phyloP scores from a whole-genome alignment of 2,888 invertebrate genomes.

The Stenodera caucasica region DNA sequence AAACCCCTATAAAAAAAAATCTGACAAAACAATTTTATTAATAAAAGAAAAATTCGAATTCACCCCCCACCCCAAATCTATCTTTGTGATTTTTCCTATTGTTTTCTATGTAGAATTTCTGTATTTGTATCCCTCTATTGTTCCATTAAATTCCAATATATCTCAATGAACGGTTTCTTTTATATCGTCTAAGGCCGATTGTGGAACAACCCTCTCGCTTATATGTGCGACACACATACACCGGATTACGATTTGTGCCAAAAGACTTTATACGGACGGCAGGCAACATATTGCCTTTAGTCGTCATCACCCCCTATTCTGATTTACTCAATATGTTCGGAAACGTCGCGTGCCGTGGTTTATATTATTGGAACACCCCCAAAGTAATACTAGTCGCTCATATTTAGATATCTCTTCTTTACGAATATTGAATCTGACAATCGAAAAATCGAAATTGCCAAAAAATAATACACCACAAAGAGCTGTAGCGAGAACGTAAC shows the following conservation, averaged over 20 bases:
- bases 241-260: slow-evolving; percentile 25
- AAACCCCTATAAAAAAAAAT: too few relatives aligned
- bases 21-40: too few relatives aligned
- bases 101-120: neutral
- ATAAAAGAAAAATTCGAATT: too few relatives aligned
- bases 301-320: slow-evolving; percentile 20
- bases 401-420: neutral
- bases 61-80: too few relatives aligned
- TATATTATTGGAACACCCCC: slow-evolving; percentile 45
- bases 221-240: slow-evolving; percentile 30
- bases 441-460: too few relatives aligned
- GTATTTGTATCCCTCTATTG: neutral
- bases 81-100: too few relatives aligned
- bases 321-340: slow-evolving; percentile 42
- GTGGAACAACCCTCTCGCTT: slow-evolving; percentile 17
- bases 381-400: slow-evolving; percentile 13
- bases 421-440: neutral
- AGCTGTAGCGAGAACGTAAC: too few relatives aligned
- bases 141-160: slow-evolving; percentile 33
- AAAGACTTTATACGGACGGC: slow-evolving; percentile 30
- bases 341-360: slow-evolving; percentile 50
- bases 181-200: slow-evolving; percentile 24
- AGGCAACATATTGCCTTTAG: slow-evolving; percentile 41
- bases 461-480: too few relatives aligned
- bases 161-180: slow-evolving; percentile 33